phyloP scores from a whole-genome alignment of 2,888 invertebrate genomes.

The Helleia helle region DNA sequence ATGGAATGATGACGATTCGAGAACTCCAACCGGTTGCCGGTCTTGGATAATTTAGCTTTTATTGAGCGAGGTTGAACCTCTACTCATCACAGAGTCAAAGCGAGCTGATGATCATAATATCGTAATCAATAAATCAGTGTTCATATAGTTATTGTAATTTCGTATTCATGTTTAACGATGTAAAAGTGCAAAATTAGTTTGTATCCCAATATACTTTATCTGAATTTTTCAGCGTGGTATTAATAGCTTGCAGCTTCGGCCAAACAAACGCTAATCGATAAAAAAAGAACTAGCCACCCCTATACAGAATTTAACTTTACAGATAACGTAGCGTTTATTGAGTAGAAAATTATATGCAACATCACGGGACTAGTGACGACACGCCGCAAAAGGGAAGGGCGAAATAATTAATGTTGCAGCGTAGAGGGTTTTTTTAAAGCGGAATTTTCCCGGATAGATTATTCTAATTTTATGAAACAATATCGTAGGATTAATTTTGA shows the following conservation, averaged over 20 bases:
- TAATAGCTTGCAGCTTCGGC: constrained; percentile 3
- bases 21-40: too few species aligned
- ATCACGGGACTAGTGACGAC: constrained; percentile 56
- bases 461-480: constrained; percentile 47
- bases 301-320: constrained; percentile 23
- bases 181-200: too few species aligned
- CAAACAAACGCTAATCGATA: constrained; percentile 6
- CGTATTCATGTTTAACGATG: too few species aligned
- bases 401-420: constrained; percentile 55
- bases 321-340: constrained; percentile 43
- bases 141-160: too few species aligned
- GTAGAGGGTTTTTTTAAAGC: constrained; percentile 36
- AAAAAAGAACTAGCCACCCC: constrained; percentile 13
- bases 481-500: constrained; percentile 61
- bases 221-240: too few species aligned
- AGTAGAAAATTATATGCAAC: constrained; percentile 69
- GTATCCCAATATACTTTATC: too few species aligned
- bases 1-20: too few species aligned
- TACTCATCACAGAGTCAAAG: too few species aligned
- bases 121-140: too few species aligned
- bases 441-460: constrained; percentile 37
- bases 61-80: too few species aligned
- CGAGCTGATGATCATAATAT: too few species aligned
- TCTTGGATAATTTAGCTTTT: too few species aligned
- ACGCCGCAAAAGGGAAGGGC: constrained; percentile 39